Evolutionary conservation across 2,797 vertebrate species (phyloP), one percentile per base, ranked within the genome.

Genomic region (Caiman crocodilus): DNA sequence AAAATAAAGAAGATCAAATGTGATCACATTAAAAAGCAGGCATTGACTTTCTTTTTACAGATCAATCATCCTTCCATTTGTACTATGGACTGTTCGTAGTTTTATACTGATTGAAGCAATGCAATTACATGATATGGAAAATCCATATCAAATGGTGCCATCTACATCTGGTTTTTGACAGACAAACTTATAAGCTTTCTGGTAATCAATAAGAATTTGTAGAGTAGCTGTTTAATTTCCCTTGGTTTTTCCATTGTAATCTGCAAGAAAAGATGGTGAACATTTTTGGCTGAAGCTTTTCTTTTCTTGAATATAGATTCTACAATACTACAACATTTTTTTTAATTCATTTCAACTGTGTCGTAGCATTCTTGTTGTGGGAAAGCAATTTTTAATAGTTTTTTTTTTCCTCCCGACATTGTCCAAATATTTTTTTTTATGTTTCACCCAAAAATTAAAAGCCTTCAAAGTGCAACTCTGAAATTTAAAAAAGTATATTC

Each of bases 161-260:
- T 90, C 92, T 86, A 86, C 83, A 92, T 88, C 93, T 88, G 88
- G 76, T 87, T 5, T 77, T 89, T 94, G 81, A 95, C 90, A 96
- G 88, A 76, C 75, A 97, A 97, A 94, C 75, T 89, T 95, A 95
- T 90, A 82, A 87, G 85, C 25, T 77, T 88, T 67, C 64, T 91
- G 75, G 88, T 35, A 94, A 96, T 96, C 94, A 96, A 95, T 96
- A 95, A 91, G 83, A 90, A 88, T 74, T 96, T 90, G 74, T 10
- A 2, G 16, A 61, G 55, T 84, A 89, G 88, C 84, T 78, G 7
- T 76, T 93, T 95, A 95, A 94, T 76, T 78, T 32, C 75, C 88
- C 94, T 93, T 76, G 1, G 30, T 56, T 96, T 93, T 94, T 74
- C 76, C 87, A 94, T 80, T 75, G 84, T 83, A 64, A 88, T 87